phyloP scores from a whole-genome alignment of 2,797 vertebrate species.

The Muraenolepis orangiensis region DNA sequence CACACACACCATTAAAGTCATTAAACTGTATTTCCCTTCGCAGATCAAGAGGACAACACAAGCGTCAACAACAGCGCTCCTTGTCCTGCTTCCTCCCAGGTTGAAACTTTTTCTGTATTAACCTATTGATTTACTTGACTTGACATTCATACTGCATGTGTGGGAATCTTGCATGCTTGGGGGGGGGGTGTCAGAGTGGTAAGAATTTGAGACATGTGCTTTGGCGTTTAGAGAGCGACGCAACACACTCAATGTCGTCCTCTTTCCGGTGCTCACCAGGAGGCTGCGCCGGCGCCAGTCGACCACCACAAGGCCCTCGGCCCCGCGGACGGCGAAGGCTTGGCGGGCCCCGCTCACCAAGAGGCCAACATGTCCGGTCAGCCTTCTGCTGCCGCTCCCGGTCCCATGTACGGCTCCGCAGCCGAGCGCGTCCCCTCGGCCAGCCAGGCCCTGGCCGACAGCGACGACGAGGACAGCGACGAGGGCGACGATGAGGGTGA shows the following conservation, averaged over 20 bases:
- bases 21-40: constrained; percentile 34
- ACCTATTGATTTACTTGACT: not conserved
- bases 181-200: not conserved
- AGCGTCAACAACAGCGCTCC: constrained; percentile 70
- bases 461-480: constrained; percentile 71
- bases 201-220: not conserved
- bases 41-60: constrained; percentile 69
- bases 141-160: not conserved
- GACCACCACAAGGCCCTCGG: constrained; percentile 65
- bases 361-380: constrained; percentile 62
- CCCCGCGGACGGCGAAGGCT: constrained; percentile 58
- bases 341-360: constrained; percentile 52
- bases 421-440: constrained; percentile 57
- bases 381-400: constrained; percentile 56
- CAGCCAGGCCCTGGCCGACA: constrained; percentile 64
- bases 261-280: constrained; percentile 54
- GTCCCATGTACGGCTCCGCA: constrained; percentile 51
- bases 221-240: not conserved
- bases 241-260: constrained; percentile 14
- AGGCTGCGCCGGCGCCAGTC: constrained; percentile 51
- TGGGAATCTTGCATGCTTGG: not conserved
- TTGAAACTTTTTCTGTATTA: constrained; percentile 38
- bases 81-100: constrained; percentile 68
- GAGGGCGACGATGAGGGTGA: constrained; percentile 69
- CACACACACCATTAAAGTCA: not conserved